phyloP scores from a whole-genome alignment of 2,888 invertebrate genomes.

The Chymomyza fuscimana region DNA sequence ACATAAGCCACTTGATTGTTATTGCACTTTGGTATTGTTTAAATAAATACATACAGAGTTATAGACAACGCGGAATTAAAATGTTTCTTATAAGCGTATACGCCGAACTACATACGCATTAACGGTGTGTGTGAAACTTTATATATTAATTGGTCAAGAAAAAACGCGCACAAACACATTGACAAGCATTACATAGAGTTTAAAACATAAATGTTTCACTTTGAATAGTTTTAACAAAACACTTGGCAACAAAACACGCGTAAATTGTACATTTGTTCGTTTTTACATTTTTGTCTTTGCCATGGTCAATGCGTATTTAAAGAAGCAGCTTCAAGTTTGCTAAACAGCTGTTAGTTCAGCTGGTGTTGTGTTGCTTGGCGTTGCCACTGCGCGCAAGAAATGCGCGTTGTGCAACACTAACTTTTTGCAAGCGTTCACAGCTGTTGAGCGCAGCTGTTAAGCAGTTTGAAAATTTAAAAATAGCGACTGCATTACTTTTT shows the following conservation, averaged over 20 bases:
- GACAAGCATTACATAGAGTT: neutral
- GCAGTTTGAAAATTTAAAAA: neutral
- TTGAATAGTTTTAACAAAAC: neutral
- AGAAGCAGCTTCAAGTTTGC: conserved; percentile 26
- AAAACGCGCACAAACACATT: conserved; percentile 6
- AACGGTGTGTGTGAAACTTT: neutral
- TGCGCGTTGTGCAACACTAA: neutral
- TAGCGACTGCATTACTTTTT: no score
- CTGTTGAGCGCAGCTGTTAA: neutral
- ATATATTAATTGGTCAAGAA: neutral
- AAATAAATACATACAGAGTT: no score
- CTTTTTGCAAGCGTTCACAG: neutral
- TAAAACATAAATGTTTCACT: conserved; percentile 17
- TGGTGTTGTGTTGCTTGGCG: neutral
- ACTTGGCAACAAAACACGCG: neutral
- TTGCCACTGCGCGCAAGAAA: neutral
- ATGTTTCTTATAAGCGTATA: neutral
- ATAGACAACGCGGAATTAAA: no score
- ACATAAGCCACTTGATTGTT: neutral
- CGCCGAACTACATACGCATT: neutral
- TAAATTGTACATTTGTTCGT: neutral
- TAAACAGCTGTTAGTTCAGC: conserved; percentile 27
- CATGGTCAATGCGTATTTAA: neutral
- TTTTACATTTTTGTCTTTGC: neutral
- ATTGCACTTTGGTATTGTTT: neutral